phyloP scores from a whole-genome alignment of 2,797 vertebrate genomes.

The Bovichtus diacanthus region DNA sequence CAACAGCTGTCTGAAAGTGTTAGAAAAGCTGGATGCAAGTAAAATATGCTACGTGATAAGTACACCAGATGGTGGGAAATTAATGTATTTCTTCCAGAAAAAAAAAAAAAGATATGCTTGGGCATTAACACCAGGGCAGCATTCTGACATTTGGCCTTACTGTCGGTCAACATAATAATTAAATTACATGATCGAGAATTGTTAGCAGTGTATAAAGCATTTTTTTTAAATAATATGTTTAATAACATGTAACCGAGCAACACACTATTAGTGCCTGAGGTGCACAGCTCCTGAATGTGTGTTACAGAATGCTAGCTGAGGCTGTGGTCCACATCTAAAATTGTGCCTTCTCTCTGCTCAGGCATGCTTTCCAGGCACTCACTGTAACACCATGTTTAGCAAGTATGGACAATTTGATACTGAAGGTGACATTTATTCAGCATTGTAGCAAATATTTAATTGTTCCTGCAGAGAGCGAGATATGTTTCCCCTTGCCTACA shows the following conservation, averaged over 20 bases:
- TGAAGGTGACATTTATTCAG: constrained; percentile 85
- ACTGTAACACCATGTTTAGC: constrained; percentile 84
- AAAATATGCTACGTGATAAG: constrained; percentile 70
- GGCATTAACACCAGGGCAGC: constrained; percentile 30
- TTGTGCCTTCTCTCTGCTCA: constrained; percentile 48
- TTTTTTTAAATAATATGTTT: constrained; percentile 27
- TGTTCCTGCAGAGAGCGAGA: constrained; percentile 84
- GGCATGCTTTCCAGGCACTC: constrained; percentile 81
- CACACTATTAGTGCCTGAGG: constrained; percentile 70
- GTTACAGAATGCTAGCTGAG: constrained; percentile 65
- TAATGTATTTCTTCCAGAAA: constrained; percentile 54
- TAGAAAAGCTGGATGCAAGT: constrained; percentile 61
- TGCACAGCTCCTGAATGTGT: constrained; percentile 67
- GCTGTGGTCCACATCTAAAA: constrained; percentile 70
- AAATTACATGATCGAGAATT: constrained; percentile 26
- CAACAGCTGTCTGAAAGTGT: constrained; percentile 64
- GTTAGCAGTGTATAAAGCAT: constrained; percentile 10
- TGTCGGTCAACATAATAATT: constrained; percentile 43
- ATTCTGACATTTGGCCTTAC: constrained; percentile 18
- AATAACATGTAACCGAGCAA: constrained; percentile 35
- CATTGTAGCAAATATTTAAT: constrained; percentile 83
- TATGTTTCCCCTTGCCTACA: constrained; percentile 85
- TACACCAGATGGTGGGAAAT: constrained; percentile 74
- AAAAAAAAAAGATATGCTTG: constrained; percentile 19
- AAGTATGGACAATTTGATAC: constrained; percentile 84